Percentiles rank a stretch among this genome's conserved stretches.
phyloP scores from a whole-genome alignment of 2,888 invertebrate species.

The Melinaea marsaeus region DNA sequence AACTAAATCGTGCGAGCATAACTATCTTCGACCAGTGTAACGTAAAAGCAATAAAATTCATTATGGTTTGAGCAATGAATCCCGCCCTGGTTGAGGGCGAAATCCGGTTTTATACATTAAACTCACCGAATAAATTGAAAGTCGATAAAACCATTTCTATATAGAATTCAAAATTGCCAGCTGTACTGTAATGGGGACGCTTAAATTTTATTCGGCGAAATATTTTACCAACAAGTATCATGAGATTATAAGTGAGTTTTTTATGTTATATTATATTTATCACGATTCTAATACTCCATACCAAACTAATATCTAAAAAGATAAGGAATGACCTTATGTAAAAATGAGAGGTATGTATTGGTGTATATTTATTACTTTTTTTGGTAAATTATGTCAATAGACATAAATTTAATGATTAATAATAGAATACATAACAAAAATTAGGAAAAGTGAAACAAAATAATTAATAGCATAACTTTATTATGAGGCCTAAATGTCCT shows the following conservation, averaged over 20 bases:
- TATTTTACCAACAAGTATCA: slow-evolving; percentile 15
- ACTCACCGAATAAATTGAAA: slow-evolving; percentile 63
- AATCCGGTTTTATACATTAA: slow-evolving; percentile 61
- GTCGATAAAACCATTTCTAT: slow-evolving; percentile 58
- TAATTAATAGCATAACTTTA: no score
- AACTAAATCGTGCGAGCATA: slow-evolving; percentile 49
- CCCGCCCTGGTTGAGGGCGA: slow-evolving; percentile 48
- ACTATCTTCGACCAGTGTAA: slow-evolving; percentile 44
- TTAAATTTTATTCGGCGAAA: slow-evolving; percentile 43
- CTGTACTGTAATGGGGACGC: slow-evolving; percentile 45
- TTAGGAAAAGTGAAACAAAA: no score
- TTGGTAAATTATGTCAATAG: no score
- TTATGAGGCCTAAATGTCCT: no score
- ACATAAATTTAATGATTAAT: no score
- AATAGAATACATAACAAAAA: no score
- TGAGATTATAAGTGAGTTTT: slow-evolving; percentile 8
- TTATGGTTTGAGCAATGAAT: slow-evolving; percentile 54
- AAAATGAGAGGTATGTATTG: no score
- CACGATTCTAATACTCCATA: neutral
- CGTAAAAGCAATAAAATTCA: slow-evolving; percentile 61
- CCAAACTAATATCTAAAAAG: no score
- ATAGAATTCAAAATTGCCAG: slow-evolving; percentile 44
- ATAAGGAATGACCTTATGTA: no score
- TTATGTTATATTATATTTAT: slow-evolving; percentile 4
- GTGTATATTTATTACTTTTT: no score